Percentiles rank a stretch among this genome's conserved stretches.
Conservation (phyloP, 2,113 vertebrate genomes). For the Electrona antarctica region DNA sequence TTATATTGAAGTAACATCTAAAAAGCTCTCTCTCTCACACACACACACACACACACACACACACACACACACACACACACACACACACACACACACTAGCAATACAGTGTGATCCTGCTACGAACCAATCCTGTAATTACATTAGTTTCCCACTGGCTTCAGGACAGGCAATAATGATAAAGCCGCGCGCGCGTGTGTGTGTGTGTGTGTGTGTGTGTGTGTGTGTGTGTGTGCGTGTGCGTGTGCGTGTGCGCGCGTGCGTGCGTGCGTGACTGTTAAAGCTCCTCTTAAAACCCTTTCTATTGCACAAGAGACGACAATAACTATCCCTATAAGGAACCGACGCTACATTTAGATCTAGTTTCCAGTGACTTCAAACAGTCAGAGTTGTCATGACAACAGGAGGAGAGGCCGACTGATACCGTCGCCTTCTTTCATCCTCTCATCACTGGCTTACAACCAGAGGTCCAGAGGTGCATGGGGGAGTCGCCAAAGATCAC, state of each 20-base stretch:
- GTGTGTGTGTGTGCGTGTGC: constrained; percentile 2
- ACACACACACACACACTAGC: background rate
- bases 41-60: constrained; percentile 24
- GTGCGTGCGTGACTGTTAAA: constrained; percentile 14
- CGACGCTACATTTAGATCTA: no score
- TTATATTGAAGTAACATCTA: background rate
- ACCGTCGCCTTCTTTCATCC: no score
- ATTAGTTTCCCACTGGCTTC: constrained; percentile 40
- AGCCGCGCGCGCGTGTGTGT: background rate
- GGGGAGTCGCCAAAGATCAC: no score
- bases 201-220: background rate
- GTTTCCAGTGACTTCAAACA: no score
- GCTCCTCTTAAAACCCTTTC: no score
- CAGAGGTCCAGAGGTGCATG: no score
- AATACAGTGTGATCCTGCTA: constrained; percentile 28
- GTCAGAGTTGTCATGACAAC: no score
- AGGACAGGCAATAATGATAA: constrained; percentile 41
- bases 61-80: background rate
- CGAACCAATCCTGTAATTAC: constrained; percentile 13
- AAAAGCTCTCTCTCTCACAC: background rate
- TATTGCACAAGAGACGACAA: no score
- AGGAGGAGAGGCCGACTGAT: no score
- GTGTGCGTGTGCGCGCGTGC: constrained; percentile 1
- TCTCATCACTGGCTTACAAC: no score
- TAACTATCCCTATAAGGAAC: no score